These are phyloP conservation scores for Calypte anna DNA, from an alignment of 2,113 vertebrate genomes.

Conservation along the genomic window DNA sequence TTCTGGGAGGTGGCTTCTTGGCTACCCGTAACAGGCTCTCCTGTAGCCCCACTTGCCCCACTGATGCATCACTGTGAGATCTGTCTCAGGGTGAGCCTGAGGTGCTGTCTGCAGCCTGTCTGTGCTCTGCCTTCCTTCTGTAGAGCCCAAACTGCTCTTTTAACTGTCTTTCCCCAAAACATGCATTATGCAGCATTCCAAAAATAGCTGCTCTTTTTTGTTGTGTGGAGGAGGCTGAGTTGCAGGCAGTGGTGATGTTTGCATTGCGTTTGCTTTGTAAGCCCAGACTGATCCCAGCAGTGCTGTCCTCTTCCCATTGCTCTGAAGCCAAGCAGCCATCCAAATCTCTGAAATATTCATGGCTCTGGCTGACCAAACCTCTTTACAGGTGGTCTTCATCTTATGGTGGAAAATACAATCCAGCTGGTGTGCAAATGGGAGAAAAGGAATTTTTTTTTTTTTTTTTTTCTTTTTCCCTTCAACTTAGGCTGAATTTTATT, in stretches of 20 bases:
- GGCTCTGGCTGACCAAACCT: neutral
- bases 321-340: neutral
- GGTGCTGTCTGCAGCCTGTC: neutral
- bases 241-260: neutral
- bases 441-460: neutral
- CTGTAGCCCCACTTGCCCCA: neutral
- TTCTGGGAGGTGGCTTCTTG: neutral
- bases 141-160: neutral
- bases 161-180: neutral
- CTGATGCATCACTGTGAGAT: neutral
- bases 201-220: constrained; percentile 5
- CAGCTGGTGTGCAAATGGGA: neutral
- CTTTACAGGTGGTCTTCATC: neutral
- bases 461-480: neutral
- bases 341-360: neutral
- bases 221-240: neutral
- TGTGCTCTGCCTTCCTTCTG: neutral
- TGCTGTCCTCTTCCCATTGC: neutral
- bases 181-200: neutral
- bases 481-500: neutral
- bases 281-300: neutral
- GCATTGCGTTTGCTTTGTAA: neutral
- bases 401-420: neutral
- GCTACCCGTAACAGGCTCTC: neutral
- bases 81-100: neutral